Evolutionary conservation across 1,140 invertebrate genomes (phyloP).

Genomic region (Macrobrachium rosenbergii): DNA sequence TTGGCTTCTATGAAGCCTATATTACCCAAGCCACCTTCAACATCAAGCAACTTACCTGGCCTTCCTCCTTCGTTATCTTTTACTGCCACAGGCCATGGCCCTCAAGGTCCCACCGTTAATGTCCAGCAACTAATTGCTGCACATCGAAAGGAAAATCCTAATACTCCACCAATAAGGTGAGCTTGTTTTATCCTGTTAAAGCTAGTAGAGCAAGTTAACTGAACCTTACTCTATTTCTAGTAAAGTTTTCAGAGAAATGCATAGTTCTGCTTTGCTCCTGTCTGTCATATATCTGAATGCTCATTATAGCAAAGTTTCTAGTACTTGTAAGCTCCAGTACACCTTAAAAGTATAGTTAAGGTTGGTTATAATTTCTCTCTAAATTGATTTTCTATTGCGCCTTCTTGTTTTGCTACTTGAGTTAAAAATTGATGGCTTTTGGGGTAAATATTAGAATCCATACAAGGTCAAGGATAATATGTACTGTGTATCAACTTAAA

Average conservation of each 20-base stretch:
- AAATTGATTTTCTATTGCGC: too few relatives aligned
- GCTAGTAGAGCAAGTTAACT: background rate
- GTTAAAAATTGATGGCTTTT: too few relatives aligned
- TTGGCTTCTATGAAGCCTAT: slow-evolving; percentile 67
- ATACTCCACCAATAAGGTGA: slow-evolving; percentile 66
- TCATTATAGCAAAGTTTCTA: too few relatives aligned
- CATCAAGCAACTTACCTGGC: slow-evolving; percentile 46
- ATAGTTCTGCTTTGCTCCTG: too few relatives aligned
- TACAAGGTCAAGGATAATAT: too few relatives aligned
- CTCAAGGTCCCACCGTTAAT: slow-evolving; percentile 83
- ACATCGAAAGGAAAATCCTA: slow-evolving; percentile 75
- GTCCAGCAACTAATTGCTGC: slow-evolving; percentile 87
- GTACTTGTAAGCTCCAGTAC: too few relatives aligned
- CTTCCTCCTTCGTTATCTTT: slow-evolving; percentile 64
- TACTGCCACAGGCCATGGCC: slow-evolving; percentile 75
- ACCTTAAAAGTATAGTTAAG: too few relatives aligned
- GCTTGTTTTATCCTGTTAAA: background rate
- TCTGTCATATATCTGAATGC: too few relatives aligned
- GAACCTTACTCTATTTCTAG: background rate
- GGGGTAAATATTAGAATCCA: too few relatives aligned
- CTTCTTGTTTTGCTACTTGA: too few relatives aligned
- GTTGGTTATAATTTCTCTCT: too few relatives aligned
- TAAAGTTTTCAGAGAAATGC: background rate
- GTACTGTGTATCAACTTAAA: too few relatives aligned
- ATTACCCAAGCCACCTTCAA: slow-evolving; percentile 68